Evolutionary conservation across 1,140 invertebrate species (phyloP), one percentile per base, ranked within the genome.

Genomic region (Drosophila quadrilineata): DNA sequence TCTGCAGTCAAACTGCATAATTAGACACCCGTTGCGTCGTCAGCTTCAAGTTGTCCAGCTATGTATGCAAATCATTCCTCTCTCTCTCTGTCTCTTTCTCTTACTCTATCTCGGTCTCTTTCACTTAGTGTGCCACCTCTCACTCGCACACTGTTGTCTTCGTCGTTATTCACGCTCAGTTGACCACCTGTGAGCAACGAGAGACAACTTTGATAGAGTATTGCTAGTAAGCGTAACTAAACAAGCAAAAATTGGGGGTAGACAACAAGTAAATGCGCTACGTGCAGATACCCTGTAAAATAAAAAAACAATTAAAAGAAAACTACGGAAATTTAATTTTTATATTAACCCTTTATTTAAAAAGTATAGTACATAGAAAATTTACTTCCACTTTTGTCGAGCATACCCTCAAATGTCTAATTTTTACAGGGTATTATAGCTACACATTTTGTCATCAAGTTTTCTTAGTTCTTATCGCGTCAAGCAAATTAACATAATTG

Each of bases 141-240:
- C n/a, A n/a, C n/a, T n/a, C n/a, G n/a, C n/a, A n/a, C n/a, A n/a
- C n/a, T n/a, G n/a, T n/a, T n/a, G n/a, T n/a, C n/a, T n/a, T n/a
- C n/a, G n/a, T 67, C 60, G 87, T 87, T 87, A 77, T 87, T 82
- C 65, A 87, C 84, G 82, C 76, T 87, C 60, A 75, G 84, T 75
- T 87, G 84, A 60, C 84, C 84, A 87, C 82, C 84, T 82, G 80
- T 79, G 79, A 68, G 79, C 49, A 60, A 60, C 45, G 36, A 50
- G 50, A 64, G 52, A 65, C 38, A 65, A 35, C 66, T 57, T 65
- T 69, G 60, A 69, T 65, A 50, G 66, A 63, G 43, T 57, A 19
- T 72, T 38, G 76, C 73, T 66, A 84, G 50, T 68, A 60, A 71
- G 59, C 50, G 41, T 26, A 14, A 38, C 54, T n/a, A n/a, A 45